Percentiles rank a stretch among this genome's conserved stretches.
Evolutionary conservation across 2,113 vertebrate species (phyloP).

Genomic region (Larimichthys polyactis): DNA sequence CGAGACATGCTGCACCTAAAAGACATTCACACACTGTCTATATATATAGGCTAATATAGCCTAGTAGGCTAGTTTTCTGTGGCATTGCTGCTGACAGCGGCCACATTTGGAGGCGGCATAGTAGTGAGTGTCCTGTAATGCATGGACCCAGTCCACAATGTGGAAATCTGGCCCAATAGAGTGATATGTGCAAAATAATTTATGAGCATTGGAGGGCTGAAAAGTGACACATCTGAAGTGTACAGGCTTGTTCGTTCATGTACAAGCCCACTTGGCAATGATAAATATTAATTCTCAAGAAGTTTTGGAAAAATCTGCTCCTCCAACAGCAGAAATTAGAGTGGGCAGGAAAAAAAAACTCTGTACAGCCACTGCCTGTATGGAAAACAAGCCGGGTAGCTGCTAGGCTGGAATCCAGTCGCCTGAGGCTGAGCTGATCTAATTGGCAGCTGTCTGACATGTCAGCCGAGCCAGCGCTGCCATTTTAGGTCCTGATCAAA

Average conservation of each 20-base stretch:
- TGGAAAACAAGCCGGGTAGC: slow-evolving; percentile 38
- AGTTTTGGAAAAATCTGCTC: not conserved
- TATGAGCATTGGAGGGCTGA: slow-evolving; percentile 8
- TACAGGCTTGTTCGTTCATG: not conserved
- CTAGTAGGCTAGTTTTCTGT: not conserved
- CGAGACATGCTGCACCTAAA: not conserved
- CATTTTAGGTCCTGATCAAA: slow-evolving; percentile 72
- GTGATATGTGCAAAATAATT: slow-evolving; percentile 32
- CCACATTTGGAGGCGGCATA: slow-evolving; percentile 6
- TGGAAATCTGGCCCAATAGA: slow-evolving; percentile 6
- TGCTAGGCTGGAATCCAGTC: slow-evolving; percentile 46
- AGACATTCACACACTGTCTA: not conserved
- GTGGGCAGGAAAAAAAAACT: slow-evolving; percentile 21
- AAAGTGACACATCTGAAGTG: slow-evolving; percentile 31
- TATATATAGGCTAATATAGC: not conserved
- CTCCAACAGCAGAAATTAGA: slow-evolving; percentile 23
- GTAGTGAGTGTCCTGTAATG: not conserved
- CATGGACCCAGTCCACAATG: not conserved
- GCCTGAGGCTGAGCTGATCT: slow-evolving; percentile 69
- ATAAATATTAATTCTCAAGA: slow-evolving; percentile 32
- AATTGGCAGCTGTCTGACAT: slow-evolving; percentile 75
- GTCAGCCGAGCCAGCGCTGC: slow-evolving; percentile 58
- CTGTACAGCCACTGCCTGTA: slow-evolving; percentile 2
- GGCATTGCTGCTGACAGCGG: not conserved
- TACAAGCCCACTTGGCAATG: slow-evolving; percentile 19